Percentiles rank a stretch among this genome's conserved stretches.
Evolutionary conservation across 2,797 vertebrate species (phyloP).

Genomic region (Chelon auratus): DNA sequence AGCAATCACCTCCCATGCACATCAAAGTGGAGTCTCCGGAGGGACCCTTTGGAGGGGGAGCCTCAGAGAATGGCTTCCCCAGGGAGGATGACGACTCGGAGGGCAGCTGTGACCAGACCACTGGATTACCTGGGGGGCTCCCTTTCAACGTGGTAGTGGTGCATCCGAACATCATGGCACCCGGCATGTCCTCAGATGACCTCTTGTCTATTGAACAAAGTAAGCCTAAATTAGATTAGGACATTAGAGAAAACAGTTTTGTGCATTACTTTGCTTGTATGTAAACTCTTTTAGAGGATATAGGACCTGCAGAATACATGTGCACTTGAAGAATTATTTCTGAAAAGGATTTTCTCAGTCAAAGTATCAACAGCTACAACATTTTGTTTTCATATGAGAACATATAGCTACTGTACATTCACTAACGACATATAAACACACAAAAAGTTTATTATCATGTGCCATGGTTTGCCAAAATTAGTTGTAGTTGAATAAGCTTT

Average conservation of each 20-base stretch:
- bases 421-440: too few species aligned
- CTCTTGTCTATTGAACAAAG: slow-evolving; percentile 86
- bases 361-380: too few species aligned
- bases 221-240: slow-evolving; percentile 66
- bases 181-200: slow-evolving; percentile 86
- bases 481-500: not conserved
- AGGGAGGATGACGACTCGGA: slow-evolving; percentile 88
- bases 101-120: slow-evolving; percentile 85
- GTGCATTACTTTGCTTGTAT: not conserved
- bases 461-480: not conserved
- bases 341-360: too few species aligned
- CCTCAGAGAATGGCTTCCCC: slow-evolving; percentile 88
- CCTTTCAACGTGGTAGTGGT: slow-evolving; percentile 90
- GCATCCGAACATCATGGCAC: slow-evolving; percentile 87
- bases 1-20: slow-evolving; percentile 90
- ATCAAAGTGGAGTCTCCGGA: slow-evolving; percentile 91
- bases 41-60: slow-evolving; percentile 85
- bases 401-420: not conserved
- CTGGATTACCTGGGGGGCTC: slow-evolving; percentile 80
- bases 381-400: not conserved
- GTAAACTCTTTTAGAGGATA: not conserved
- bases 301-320: not conserved
- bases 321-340: not conserved
- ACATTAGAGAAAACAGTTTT: not conserved
- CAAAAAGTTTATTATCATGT: too few species aligned